Percentiles rank a stretch among this genome's conserved stretches.
Conservation (phyloP, 2,888 invertebrate species). For the Ichneumon xanthorius region DNA sequence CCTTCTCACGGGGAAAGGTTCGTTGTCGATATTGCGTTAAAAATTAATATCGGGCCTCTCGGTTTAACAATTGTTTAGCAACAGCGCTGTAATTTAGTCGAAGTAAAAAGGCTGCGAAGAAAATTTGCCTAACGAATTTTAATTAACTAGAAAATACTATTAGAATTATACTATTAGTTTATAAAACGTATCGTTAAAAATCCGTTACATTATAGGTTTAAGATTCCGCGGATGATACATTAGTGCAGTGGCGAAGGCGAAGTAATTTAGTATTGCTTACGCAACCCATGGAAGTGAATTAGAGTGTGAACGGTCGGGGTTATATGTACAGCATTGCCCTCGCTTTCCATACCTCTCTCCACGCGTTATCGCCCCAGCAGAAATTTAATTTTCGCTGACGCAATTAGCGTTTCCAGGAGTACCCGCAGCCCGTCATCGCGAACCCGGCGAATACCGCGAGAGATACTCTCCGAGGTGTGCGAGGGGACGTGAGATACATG, state of each 20-base stretch:
- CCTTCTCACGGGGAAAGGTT: background rate
- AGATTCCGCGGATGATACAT: slow-evolving; percentile 29
- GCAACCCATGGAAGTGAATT: slow-evolving; percentile 23
- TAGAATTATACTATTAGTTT: background rate
- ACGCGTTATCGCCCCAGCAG: slow-evolving; percentile 62
- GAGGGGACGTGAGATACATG: slow-evolving; percentile 35
- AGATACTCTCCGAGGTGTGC: slow-evolving; percentile 21
- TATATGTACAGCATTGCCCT: slow-evolving; percentile 34
- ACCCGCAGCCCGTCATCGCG: slow-evolving; percentile 53
- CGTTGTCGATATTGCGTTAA: background rate
- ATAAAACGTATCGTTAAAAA: background rate
- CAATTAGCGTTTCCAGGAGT: slow-evolving; percentile 65
- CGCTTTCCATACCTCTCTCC: slow-evolving; percentile 18
- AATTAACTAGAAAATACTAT: background rate
- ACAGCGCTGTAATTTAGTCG: background rate
- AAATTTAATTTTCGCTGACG: slow-evolving; percentile 68
- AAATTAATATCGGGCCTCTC: background rate
- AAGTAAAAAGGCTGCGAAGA: background rate
- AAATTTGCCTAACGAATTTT: background rate
- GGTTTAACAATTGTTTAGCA: background rate
- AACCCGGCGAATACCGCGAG: slow-evolving; percentile 54
- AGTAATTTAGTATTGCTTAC: slow-evolving; percentile 47
- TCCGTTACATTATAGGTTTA: background rate
- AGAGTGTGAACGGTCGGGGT: slow-evolving; percentile 36
- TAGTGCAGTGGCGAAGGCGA: slow-evolving; percentile 7